Conservation (phyloP, 2,113 vertebrate genomes). For the Poeciliopsis turrubarensis region DNA sequence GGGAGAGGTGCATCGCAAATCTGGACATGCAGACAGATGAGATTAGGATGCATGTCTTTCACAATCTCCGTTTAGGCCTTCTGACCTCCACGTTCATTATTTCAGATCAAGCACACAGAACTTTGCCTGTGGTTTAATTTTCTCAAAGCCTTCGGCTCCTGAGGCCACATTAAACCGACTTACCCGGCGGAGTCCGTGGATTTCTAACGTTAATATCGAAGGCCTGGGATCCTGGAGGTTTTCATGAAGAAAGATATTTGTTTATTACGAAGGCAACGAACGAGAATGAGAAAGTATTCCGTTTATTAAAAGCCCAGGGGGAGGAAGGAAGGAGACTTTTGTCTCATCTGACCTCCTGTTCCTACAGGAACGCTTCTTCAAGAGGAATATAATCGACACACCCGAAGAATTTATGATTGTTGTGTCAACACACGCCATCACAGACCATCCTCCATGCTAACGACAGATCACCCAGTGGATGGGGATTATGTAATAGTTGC, state of each 20-base stretch:
- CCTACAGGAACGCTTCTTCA: not conserved
- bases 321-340: not conserved
- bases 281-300: conserved; percentile 30
- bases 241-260: conserved; percentile 30
- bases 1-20: not conserved
- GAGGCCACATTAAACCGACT: conserved; percentile 29
- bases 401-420: not conserved
- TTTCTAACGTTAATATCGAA: conserved; percentile 17
- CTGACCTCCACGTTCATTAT: conserved; percentile 7
- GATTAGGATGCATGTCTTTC: conserved; percentile 9
- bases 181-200: not conserved
- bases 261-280: conserved; percentile 30
- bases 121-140: conserved; percentile 44
- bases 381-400: not conserved
- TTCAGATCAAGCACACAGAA: conserved; percentile 14
- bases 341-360: not conserved
- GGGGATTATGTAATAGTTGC: not conserved
- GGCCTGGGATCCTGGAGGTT: conserved; percentile 3
- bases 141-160: conserved; percentile 24
- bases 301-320: conserved; percentile 22
- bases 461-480: not conserved
- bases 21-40: not conserved
- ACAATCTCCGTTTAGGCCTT: conserved; percentile 4
- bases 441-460: not conserved
- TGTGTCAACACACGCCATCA: conserved; percentile 7